Evolutionary conservation across 1,140 invertebrate genomes (phyloP), one percentile per base, ranked within the genome.

Genomic region (Wasmannia auropunctata): DNA sequence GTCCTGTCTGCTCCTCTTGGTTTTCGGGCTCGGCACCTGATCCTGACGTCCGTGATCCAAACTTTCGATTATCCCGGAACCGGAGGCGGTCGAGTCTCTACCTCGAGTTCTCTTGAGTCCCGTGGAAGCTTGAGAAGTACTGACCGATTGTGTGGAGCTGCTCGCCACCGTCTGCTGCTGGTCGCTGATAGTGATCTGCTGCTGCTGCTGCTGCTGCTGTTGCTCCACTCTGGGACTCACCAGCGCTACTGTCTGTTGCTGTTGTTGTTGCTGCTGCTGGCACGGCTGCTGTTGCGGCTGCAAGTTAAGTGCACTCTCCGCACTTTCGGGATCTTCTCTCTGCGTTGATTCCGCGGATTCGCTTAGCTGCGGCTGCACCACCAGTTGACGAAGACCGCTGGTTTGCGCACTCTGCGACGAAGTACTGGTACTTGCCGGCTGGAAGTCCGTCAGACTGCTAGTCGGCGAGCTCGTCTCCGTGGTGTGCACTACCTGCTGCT

Each of bases 201-300:
- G 95, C 25, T 93, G 94, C 8, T 95, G 95, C 19, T 91, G 90
- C n/a, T 94, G 92, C 40, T 93, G 93, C n/a, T 94, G 92, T 37
- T 93, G 93, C 90, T 97, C 97, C 22, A 98, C 96, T 70, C 97
- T 95, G 0, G 97, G 97, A 86, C 97, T 96, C 0, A 97, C 97
- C 16, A 98, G 91, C 0, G 97, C 97, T 0, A 97, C 97, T 0
- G 97, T 97, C 95, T 97, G 96, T 49, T 96, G 96, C 85, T 96
- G 92, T 46, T 93, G 93, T 34, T 93, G 94, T 90, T 88, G 95
- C 91, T 96, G 95, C 19, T 93, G 93, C 28, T 88, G 91, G 65
- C 88, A 95, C 85, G 85, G 94, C 88, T 93, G 95, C 19, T 90
- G 85, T 28, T 94, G 93, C 40, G 93, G 91, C 49, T 93, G 93